Evolutionary conservation across 2,113 vertebrate genomes (phyloP), one percentile per base, ranked within the genome.

Genomic region (Otolemur garnettii): DNA sequence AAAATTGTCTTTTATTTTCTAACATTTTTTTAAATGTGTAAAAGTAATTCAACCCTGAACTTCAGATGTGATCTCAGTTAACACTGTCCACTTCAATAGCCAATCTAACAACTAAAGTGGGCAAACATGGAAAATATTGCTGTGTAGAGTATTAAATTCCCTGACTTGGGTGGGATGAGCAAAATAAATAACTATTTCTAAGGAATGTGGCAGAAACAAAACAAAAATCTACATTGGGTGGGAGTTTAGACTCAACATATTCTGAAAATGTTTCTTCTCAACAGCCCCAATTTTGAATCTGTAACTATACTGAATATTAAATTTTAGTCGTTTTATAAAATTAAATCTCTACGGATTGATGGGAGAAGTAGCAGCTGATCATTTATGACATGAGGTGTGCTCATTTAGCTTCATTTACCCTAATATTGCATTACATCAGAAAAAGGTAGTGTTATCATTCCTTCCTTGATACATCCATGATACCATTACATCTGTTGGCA

Each of bases 61-160:
- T 93, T 82, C 26, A 95, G 17, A 83, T 50, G 33, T 79, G n/a
- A 60, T 14, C 19, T 53, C 50, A 91, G 72, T 95, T 69, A 92
- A 71, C 89, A 85, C 5, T 74, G 6, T 71, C 91, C 35, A 91
- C 45, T 28, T 93, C 55, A 42, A 11, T 42, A 24, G 30, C 2
- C 11, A 42, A 66, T 93, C 33, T 78, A 93, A 68, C 2, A 80
- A 45, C 7, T 71, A 26, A 71, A 38, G 10, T 71, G 38, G 55
- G 4, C 21, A 64, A 88, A 85, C 71, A 10, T 77, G 53, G 35
- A 38, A 92, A 88, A 22, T 28, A 90, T 13, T 82, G 5, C 24
- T 81, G 4, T 2, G 4, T 33, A n/a, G 93, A 77, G 4, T 21
- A 55, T 38, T 53, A 89, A 30, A 4, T 87, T 90, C 94, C n/a